These are phyloP conservation scores for Pygoscelis antarcticus DNA, from an alignment of 2,113 vertebrate genomes.

Conservation along the genomic window DNA sequence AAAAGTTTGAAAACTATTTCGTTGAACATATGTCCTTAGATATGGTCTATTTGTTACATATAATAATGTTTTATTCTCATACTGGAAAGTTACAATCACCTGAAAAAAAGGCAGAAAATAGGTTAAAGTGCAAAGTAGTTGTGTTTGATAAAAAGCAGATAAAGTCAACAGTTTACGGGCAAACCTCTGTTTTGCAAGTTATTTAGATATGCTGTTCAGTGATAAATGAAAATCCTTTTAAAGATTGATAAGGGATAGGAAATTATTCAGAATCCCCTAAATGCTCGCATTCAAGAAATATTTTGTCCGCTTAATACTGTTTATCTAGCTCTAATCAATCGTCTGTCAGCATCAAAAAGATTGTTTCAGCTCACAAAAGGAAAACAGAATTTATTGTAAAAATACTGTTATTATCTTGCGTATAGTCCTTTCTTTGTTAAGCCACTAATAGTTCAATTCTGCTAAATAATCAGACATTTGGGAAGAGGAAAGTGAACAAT, in stretches of 20 bases:
- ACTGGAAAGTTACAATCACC: not conserved
- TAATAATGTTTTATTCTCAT: not conserved
- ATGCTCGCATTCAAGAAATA: not conserved
- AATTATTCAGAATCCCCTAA: not conserved
- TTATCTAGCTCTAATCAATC: not conserved
- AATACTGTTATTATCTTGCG: not conserved
- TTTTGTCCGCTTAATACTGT: not conserved
- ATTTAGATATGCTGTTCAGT: not conserved
- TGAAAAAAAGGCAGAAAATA: not conserved
- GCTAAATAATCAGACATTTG: not conserved
- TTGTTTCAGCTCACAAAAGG: not conserved
- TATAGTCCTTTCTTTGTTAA: not conserved
- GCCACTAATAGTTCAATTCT: not conserved
- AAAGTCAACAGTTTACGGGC: not conserved
- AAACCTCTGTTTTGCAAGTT: not conserved
- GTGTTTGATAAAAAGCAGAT: not conserved
- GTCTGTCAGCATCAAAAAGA: not conserved
- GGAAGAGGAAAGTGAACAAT: not conserved
- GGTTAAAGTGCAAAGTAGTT: not conserved
- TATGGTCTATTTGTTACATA: not conserved
- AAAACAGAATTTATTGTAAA: not conserved
- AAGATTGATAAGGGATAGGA: not conserved
- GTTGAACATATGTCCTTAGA: not conserved
- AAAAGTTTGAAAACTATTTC: not conserved
- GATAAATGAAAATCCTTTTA: not conserved